Base-by-base conservation (phyloP, 2,888 invertebrate species). In the Agrochola circellaris region DNA sequence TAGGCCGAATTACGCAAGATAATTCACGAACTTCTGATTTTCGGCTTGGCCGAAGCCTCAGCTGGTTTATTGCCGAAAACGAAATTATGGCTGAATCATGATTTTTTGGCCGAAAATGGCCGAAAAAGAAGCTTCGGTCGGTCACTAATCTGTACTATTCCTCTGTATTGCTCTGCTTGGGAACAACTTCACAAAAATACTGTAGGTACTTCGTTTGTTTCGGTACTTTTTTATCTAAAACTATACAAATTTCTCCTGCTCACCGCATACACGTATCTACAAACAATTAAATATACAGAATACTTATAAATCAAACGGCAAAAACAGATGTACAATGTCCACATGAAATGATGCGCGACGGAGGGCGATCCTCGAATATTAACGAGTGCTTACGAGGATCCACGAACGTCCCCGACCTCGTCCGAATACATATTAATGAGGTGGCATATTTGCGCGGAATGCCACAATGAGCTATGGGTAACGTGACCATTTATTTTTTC, bases 311-410 rank as follows among this genome's bases (percentile, higher is more conserved):
- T 83, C 84, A 76, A 80, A 60, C 56, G 7, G 42, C 73, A 81
- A 73, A 69, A 84, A 84, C 84, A 84, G 84, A 83, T 83, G 84
- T 73, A 56, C 77, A 61, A n/a, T 84, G 77, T 77, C 69, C 65
- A 60, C 30, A 60, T 7, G 71, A 72, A 83, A 81, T 83, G 84
- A 73, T 71, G 77, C 84, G 45, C 38, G 23, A 77, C 83, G 56
- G 70, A 73, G 84, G 82, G 76, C 62, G 30, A 56, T 83, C 38
- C 67, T 60, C 67, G 83, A 82, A 67, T 79, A 66, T 66, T 78
- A 67, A 82, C 80, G 82, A 75, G 62, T 45, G 30, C 60, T 65
- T 75, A 30, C 79, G 60, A 71, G 48, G 51, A 56, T 54, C 23
- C 67, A 71, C 82, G 62, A 56, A 62, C 60, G 30, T 13, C 23